Percentiles rank a stretch among this genome's conserved stretches.
Evolutionary conservation across 1,140 invertebrate species (phyloP).

Genomic region (Drosophila oshimai): DNA sequence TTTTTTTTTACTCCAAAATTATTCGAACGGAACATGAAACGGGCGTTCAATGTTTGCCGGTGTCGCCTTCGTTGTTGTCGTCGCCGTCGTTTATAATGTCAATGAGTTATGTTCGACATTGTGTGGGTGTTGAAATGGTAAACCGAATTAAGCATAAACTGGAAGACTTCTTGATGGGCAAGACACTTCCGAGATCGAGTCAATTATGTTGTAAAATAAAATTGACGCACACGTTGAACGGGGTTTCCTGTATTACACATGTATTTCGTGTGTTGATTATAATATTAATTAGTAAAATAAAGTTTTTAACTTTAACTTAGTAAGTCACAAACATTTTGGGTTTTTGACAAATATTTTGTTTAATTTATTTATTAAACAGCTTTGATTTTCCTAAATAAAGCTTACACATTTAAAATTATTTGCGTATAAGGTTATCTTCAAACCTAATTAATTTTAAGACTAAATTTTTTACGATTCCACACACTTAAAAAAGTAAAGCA

Average conservation of each 20-base stretch:
- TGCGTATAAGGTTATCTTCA: no score
- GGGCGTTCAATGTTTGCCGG: constrained; percentile 43
- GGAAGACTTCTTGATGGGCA: neutral
- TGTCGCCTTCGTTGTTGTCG: constrained; percentile 30
- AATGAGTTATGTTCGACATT: constrained; percentile 55
- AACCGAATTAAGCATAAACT: constrained; percentile 43
- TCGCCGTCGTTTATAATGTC: constrained; percentile 44
- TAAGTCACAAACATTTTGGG: neutral
- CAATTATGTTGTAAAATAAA: constrained; percentile 38
- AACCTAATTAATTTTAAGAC: no score
- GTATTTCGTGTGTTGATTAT: no score
- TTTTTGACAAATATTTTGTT: no score
- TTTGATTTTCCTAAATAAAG: no score
- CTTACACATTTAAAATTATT: no score
- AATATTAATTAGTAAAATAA: neutral
- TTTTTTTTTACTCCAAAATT: constrained; percentile 7
- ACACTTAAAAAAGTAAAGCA: no score
- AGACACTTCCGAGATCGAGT: constrained; percentile 8
- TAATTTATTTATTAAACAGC: no score
- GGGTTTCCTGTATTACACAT: neutral
- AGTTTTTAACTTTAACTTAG: neutral
- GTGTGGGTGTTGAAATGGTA: constrained; percentile 56
- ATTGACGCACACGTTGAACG: neutral
- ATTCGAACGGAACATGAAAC: constrained; percentile 44
- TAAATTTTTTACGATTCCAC: no score